These are phyloP conservation scores for Marcusenius ussheri DNA, from an alignment of 2,113 vertebrate genomes.

Conservation along the genomic window DNA sequence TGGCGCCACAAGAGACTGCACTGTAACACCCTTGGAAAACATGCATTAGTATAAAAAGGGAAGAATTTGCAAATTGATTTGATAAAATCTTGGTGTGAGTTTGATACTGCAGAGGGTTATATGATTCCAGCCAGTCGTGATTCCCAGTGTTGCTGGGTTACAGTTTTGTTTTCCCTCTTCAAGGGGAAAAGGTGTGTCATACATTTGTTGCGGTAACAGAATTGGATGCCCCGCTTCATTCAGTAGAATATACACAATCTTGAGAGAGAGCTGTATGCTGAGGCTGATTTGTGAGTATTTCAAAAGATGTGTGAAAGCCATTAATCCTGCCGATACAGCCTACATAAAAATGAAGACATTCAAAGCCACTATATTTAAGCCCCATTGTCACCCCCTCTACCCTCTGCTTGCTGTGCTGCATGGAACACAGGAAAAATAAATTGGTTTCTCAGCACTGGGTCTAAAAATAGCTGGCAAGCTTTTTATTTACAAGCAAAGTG, in stretches of 20 bases:
- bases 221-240: neutral
- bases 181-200: constrained; percentile 12
- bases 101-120: neutral
- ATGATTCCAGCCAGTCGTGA: neutral
- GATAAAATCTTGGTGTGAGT: neutral
- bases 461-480: constrained; percentile 27
- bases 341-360: constrained; percentile 24
- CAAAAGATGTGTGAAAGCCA: constrained; percentile 22
- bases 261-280: constrained; percentile 5
- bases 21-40: neutral
- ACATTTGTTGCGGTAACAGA: constrained; percentile 5
- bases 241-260: neutral
- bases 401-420: constrained; percentile 28
- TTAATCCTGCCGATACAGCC: constrained; percentile 24
- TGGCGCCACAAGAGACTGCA: neutral
- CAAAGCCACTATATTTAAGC: constrained; percentile 24
- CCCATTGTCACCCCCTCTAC: constrained; percentile 27
- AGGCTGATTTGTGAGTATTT: constrained; percentile 11
- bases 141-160: neutral
- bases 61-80: neutral
- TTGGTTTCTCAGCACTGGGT: constrained; percentile 24
- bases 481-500: constrained; percentile 22
- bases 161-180: constrained; percentile 11
- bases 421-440: constrained; percentile 25
- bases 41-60: neutral